Evolutionary conservation across 2,888 invertebrate genomes (phyloP).

Genomic region (Nomada fabriciana): DNA sequence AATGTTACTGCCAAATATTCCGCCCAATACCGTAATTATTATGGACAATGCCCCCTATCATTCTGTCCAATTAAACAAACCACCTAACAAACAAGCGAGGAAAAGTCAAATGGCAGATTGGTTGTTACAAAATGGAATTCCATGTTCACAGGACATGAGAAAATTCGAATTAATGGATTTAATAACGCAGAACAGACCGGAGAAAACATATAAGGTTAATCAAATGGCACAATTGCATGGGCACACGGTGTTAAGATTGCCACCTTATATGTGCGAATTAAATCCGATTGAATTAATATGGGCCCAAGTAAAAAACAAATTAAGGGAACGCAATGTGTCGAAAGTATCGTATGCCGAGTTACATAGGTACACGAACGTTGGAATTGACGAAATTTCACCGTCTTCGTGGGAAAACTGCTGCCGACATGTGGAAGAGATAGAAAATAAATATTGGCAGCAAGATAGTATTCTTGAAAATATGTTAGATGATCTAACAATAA

Average conservation of each 20-base stretch:
- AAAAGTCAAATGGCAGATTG: not conserved
- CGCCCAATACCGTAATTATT: not conserved
- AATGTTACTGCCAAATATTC: not conserved
- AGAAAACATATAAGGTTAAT: not conserved
- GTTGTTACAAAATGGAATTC: not conserved
- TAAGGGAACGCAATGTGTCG: not conserved
- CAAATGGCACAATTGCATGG: not conserved
- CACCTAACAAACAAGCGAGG: not conserved
- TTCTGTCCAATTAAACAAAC: not conserved
- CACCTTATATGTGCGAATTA: not conserved
- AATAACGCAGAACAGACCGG: not conserved
- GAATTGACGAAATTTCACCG: not conserved
- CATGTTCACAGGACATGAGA: not conserved
- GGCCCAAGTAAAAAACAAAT: not conserved
- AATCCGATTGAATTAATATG: not conserved
- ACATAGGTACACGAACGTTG: not conserved
- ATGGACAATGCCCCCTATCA: slow-evolving; percentile 17
- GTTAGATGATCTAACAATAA: too few species aligned
- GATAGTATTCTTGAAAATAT: not conserved
- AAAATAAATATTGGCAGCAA: not conserved
- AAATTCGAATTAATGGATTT: slow-evolving; percentile 14
- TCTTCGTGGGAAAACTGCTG: not conserved
- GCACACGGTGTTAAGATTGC: not conserved
- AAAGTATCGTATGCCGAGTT: not conserved
- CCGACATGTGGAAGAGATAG: not conserved